A percentile compares a stretch with the other conserved stretches of the same genome.
These are phyloP conservation scores for Ancistrus triradiatus DNA, from an alignment of 2,113 vertebrate genomes.

Conservation along the genomic window DNA sequence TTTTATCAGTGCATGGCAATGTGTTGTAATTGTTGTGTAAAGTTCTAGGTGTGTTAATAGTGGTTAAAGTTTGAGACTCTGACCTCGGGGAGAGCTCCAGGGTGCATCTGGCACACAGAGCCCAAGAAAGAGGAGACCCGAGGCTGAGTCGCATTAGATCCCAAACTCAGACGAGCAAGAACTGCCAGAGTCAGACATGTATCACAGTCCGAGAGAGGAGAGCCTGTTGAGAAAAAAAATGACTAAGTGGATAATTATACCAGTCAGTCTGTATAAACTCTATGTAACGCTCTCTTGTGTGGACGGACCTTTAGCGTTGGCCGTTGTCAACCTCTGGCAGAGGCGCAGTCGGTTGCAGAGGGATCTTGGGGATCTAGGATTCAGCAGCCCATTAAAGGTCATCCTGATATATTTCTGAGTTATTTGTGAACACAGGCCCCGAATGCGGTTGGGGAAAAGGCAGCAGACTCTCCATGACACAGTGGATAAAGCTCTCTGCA, in stretches of 20 bases:
- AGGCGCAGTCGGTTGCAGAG: slow-evolving; percentile 71
- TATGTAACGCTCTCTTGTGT: no score
- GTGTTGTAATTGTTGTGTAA: no score
- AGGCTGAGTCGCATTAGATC: no score
- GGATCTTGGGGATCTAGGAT: slow-evolving; percentile 65
- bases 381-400: slow-evolving; percentile 67
- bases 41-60: not conserved
- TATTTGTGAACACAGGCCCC: slow-evolving; percentile 67
- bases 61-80: no score
- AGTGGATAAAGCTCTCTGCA: slow-evolving; percentile 51
- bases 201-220: no score
- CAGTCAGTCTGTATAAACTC: no score
- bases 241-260: no score
- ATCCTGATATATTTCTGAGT: slow-evolving; percentile 59
- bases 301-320: slow-evolving; percentile 42
- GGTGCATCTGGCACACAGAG: not conserved
- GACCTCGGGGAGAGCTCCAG: no score
- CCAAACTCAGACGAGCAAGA: no score
- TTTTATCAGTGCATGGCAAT: no score
- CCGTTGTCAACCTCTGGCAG: slow-evolving; percentile 51
- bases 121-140: no score
- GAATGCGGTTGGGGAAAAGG: slow-evolving; percentile 58
- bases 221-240: not conserved
- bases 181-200: no score
- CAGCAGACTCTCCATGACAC: slow-evolving; percentile 66